Evolutionary conservation across 2,888 invertebrate genomes (phyloP).

Genomic region (Erebia epiphron): DNA sequence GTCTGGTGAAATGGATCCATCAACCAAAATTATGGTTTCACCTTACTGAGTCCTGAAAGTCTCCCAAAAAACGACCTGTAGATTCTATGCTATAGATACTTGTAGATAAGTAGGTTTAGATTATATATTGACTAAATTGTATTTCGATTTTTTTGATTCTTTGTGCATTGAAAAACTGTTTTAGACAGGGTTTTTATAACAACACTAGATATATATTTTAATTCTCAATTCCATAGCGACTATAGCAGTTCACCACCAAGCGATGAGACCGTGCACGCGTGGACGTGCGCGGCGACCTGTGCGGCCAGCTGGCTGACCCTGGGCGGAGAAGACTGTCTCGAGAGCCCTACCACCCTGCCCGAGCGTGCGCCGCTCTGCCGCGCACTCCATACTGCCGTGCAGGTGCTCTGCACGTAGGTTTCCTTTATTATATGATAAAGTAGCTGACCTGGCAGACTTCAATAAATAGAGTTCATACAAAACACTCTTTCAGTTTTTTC

Average conservation of each 20-base stretch:
- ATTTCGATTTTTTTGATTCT: neutral
- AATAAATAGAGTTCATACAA: neutral
- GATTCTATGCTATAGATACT: too few relatives aligned
- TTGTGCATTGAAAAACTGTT: neutral
- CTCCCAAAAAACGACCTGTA: too few relatives aligned
- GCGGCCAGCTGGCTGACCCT: conserved; percentile 70
- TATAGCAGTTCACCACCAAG: conserved; percentile 61
- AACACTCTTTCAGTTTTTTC: too few relatives aligned
- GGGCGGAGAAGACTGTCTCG: conserved; percentile 61
- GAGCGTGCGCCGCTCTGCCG: conserved; percentile 71
- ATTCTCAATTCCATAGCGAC: conserved; percentile 46
- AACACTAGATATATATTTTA: neutral
- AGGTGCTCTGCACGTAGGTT: conserved; percentile 67
- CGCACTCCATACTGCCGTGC: conserved; percentile 63
- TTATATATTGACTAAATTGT: too few relatives aligned
- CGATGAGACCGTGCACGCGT: conserved; percentile 59
- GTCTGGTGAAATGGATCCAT: too few relatives aligned
- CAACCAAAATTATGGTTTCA: too few relatives aligned
- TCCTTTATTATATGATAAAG: neutral
- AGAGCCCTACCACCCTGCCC: conserved; percentile 56
- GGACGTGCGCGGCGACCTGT: conserved; percentile 67
- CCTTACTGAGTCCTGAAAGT: too few relatives aligned
- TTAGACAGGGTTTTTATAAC: too few relatives aligned
- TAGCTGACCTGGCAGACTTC: neutral
- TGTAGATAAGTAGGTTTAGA: too few relatives aligned